Evolutionary conservation across 53 echinoderm and acorn worm genomes (phyloP).

Genomic region (Pentamera pediparva): DNA sequence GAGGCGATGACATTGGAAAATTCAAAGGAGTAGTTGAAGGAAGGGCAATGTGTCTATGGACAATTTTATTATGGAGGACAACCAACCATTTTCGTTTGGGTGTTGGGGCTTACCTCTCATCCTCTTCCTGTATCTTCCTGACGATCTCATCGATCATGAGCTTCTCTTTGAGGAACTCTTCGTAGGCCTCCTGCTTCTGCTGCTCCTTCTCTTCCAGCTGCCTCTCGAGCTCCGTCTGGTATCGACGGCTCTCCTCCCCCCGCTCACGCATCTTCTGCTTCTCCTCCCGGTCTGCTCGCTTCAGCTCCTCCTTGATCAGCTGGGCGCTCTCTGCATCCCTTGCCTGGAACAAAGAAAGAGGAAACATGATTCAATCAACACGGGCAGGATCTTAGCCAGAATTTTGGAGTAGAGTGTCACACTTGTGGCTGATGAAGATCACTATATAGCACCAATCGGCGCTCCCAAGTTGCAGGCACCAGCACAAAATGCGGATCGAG

Average conservation of each 20-base stretch:
- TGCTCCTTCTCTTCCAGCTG: slow-evolving; percentile 88
- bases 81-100: no score
- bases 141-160: slow-evolving; percentile 99
- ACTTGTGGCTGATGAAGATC: neutral
- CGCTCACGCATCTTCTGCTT: slow-evolving; percentile 58
- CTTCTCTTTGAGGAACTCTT: slow-evolving; percentile 98
- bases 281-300: slow-evolving; percentile 72
- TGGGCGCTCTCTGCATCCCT: slow-evolving; percentile 83
- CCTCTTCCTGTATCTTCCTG: slow-evolving; percentile 95
- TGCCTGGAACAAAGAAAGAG: slow-evolving; percentile 38
- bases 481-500: no score
- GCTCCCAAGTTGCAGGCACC: no score
- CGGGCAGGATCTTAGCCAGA: neutral
- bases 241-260: slow-evolving; percentile 77
- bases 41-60: no score
- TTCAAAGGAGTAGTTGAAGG: no score
- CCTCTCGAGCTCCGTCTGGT: slow-evolving; percentile 95
- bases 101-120: slow-evolving; percentile 85
- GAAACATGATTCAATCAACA: neutral
- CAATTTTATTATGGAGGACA: no score
- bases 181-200: slow-evolving; percentile 79
- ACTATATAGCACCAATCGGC: no score
- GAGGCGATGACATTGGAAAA: no score
- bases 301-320: slow-evolving; percentile 80
- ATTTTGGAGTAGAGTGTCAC: neutral